Evolutionary conservation across 2,888 invertebrate genomes (phyloP), one percentile per base, ranked within the genome.

Genomic region (Acanthopleura granulata): DNA sequence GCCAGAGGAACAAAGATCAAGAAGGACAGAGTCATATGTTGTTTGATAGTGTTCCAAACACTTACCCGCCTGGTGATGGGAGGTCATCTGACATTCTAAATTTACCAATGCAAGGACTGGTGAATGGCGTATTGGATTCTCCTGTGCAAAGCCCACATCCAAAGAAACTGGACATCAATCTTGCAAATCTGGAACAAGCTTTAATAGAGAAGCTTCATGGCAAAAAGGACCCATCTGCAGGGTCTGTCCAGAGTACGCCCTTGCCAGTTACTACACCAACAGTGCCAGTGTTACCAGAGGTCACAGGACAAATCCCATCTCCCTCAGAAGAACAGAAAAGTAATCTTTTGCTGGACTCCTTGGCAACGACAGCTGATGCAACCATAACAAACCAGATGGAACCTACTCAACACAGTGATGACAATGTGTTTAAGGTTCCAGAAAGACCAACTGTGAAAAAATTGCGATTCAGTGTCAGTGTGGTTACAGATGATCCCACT

Each of bases 191-290:
- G 40, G 88, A 89, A 74, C 87, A 89, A 77, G 88, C 87, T 18
- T 76, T 89, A 50, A 87, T 87, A 51, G 88, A 85, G 75, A 88
- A 87, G 71, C 82, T 89, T 29, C 85, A 85, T 77, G 82, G 86
- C 30, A 79, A 81, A 69, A 79, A 62, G 27, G 62, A 66, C n/a
- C 66, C 27, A 49, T 29, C n/a, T n/a, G 51, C 57, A 9, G 71
- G 49, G 15, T 71, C 71, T 15, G 25, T 71, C 15, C 71, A 40
- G 30, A 49, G 16, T 18, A 40, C 40, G 6, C 49, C 71, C 14
- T 49, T n/a, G n/a, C 25, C 40, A 22, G 40, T 40, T 6, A 49
- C n/a, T 16, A 40, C 50, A 16, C 25, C 71, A 18, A 71, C 71
- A 18, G 40, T 25, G n/a, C 49, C 71, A 71, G 40, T 71, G n/a